phyloP scores from a whole-genome alignment of 2,797 vertebrate genomes.

The Linurgus olivaceus region DNA sequence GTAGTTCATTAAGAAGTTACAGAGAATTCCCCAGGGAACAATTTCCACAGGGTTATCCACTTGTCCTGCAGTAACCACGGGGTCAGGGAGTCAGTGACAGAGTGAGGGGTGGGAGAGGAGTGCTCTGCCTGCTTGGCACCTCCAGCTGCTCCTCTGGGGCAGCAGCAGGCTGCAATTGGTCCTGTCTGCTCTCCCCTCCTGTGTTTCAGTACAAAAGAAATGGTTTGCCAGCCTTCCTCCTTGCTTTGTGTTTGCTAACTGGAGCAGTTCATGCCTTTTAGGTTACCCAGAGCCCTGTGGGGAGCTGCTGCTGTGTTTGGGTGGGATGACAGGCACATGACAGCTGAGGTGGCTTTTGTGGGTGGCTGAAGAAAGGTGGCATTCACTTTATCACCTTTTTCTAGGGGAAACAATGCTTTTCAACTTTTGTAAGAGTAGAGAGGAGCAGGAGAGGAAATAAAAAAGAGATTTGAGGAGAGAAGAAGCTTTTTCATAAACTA shows the following conservation, averaged over 20 bases:
- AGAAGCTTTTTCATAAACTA: background rate
- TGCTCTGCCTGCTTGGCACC: background rate
- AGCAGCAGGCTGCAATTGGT: background rate
- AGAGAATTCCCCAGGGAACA: background rate
- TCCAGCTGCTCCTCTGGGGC: background rate
- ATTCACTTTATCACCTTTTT: background rate
- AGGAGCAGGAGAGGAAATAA: background rate
- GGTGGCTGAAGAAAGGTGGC: background rate
- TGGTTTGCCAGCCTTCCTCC: background rate
- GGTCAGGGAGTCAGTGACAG: background rate
- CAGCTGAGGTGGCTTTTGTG: background rate
- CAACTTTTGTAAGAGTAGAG: background rate
- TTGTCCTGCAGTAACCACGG: background rate
- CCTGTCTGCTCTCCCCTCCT: background rate
- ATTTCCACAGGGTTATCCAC: background rate
- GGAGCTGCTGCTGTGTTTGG: background rate
- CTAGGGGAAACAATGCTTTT: background rate
- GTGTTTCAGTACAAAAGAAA: background rate
- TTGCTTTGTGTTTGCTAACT: conserved; percentile 54
- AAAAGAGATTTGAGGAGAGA: background rate
- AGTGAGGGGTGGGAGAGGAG: background rate
- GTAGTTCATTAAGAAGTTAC: background rate
- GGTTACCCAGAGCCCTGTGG: background rate
- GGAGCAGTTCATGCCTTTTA: conserved; percentile 27
- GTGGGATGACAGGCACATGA: background rate